Evolutionary conservation across 2,113 vertebrate species (phyloP).

Genomic region (Catharus bicknelli): DNA sequence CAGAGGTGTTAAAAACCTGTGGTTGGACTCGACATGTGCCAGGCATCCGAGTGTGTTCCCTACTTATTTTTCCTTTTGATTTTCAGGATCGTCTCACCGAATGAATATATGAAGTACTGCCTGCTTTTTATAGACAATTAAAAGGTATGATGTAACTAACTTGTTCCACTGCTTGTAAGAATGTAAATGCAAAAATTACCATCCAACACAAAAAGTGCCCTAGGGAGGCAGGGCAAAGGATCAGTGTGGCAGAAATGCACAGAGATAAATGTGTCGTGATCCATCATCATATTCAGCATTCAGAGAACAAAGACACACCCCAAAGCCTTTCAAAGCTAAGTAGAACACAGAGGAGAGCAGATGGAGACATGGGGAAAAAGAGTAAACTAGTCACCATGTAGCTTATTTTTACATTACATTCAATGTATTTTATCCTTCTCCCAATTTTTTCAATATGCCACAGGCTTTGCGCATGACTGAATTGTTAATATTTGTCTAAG

Average conservation of each 20-base stretch:
- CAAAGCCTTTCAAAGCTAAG: background rate
- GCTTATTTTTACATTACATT: slow-evolving; percentile 21
- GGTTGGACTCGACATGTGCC: background rate
- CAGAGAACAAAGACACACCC: background rate
- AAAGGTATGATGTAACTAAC: background rate
- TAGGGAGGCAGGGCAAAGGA: background rate
- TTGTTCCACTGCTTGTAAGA: background rate
- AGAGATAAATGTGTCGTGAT: background rate
- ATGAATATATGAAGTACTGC: background rate
- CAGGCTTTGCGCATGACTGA: background rate
- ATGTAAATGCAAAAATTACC: background rate
- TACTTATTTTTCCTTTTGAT: background rate
- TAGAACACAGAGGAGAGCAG: background rate
- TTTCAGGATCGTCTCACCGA: background rate
- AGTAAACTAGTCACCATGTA: background rate
- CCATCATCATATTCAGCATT: background rate
- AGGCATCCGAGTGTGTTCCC: background rate
- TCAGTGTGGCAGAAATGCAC: background rate
- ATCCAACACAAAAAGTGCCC: background rate
- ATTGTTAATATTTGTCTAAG: background rate
- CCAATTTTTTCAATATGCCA: background rate
- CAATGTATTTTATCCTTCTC: background rate
- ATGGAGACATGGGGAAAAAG: background rate
- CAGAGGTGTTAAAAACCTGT: slow-evolving; percentile 11
- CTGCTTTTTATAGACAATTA: background rate